Percentiles rank a stretch among this genome's conserved stretches.
Conservation (phyloP, 2,797 vertebrate species). For the Petrocephalus schoutedeni region DNA sequence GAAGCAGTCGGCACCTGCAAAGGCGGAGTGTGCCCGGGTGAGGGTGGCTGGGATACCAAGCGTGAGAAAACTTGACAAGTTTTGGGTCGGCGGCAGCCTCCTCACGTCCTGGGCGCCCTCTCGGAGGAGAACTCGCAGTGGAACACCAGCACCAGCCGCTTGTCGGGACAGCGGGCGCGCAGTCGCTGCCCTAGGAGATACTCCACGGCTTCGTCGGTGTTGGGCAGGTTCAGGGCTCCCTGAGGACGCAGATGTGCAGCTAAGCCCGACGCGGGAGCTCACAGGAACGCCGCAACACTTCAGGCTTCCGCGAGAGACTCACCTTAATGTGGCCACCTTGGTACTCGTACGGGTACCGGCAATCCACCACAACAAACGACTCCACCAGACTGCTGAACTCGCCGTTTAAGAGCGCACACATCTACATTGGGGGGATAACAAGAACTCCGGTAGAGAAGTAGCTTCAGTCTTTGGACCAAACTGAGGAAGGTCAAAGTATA, state of each 20-base stretch:
- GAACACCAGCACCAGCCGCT: constrained; percentile 54
- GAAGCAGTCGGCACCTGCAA: constrained; percentile 55
- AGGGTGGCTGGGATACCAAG: background rate
- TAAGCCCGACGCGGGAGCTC: background rate
- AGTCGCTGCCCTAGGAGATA: constrained; percentile 50
- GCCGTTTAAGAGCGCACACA: constrained; percentile 29
- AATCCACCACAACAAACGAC: constrained; percentile 17
- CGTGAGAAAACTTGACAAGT: background rate
- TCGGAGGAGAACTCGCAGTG: constrained; percentile 69
- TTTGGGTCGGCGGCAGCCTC: no score
- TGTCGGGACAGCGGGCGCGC: constrained; percentile 38
- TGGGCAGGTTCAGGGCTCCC: constrained; percentile 56
- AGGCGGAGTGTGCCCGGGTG: background rate
- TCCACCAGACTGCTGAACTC: constrained; percentile 30
- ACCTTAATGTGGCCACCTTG: constrained; percentile 32
- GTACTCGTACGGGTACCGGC: constrained; percentile 28
- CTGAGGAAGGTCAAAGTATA: background rate
- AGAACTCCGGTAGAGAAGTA: background rate
- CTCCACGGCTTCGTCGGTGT: constrained; percentile 49
- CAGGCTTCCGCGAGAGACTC: background rate
- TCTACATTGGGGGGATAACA: constrained; percentile 5
- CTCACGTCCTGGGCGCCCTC: constrained; percentile 58
- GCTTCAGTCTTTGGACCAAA: background rate
- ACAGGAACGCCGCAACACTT: background rate
- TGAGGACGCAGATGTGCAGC: constrained; percentile 31